Percentiles rank a stretch among this genome's conserved stretches.
Evolutionary conservation across 2,113 vertebrate species (phyloP).

Genomic region (Circaetus cinerascens): DNA sequence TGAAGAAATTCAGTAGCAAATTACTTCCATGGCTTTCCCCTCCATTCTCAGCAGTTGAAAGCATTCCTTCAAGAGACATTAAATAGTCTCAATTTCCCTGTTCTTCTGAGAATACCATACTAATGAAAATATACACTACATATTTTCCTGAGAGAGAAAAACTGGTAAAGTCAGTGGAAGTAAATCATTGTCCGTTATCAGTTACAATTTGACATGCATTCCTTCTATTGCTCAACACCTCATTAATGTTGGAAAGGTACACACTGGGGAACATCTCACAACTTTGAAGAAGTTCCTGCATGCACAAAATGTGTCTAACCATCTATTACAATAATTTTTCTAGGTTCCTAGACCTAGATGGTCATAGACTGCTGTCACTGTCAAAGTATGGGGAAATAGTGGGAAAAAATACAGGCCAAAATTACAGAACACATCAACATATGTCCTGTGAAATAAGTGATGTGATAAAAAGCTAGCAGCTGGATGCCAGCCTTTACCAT

Average conservation of each 20-base stretch:
- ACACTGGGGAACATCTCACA: not conserved
- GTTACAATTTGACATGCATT: not conserved
- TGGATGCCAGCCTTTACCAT: not conserved
- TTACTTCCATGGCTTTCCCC: slow-evolving; percentile 58
- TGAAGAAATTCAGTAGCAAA: slow-evolving; percentile 68
- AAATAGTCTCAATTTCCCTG: slow-evolving; percentile 33
- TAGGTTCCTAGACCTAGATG: not conserved
- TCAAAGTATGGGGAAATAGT: not conserved
- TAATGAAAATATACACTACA: slow-evolving; percentile 44
- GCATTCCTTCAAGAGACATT: slow-evolving; percentile 53
- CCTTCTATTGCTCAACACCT: not conserved
- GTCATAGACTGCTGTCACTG: not conserved
- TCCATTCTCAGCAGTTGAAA: slow-evolving; percentile 56
- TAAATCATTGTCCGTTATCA: not conserved
- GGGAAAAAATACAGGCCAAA: not conserved
- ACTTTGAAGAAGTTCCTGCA: not conserved
- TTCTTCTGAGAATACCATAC: slow-evolving; percentile 18
- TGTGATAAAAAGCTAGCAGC: not conserved
- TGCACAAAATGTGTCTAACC: not conserved
- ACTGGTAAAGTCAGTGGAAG: not conserved
- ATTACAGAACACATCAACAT: not conserved
- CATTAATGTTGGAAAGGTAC: not conserved
- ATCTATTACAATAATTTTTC: not conserved
- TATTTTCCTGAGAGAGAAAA: slow-evolving; percentile 11
- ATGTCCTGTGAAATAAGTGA: not conserved